Conservation (phyloP, 64 coral and sea anemone species). For the Montipora capricornis region DNA sequence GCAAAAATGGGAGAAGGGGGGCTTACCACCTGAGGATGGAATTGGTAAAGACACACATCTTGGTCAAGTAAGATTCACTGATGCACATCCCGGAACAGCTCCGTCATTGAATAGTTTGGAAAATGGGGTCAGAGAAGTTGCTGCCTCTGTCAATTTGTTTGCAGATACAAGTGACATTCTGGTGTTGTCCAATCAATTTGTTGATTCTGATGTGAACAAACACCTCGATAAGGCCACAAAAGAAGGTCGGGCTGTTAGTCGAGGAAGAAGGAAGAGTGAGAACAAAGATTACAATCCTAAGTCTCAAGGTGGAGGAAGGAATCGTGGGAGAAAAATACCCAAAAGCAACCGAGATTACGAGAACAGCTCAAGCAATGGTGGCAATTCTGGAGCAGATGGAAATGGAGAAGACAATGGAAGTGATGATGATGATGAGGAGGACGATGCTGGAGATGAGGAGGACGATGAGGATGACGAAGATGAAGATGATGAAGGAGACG, state of each 20-base stretch:
- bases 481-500: slow-evolving; percentile 64
- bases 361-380: slow-evolving; percentile 76
- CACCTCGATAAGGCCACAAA: neutral
- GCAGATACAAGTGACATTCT: neutral
- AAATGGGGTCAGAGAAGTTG: neutral
- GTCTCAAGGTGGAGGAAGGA: slow-evolving; percentile 53
- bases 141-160: neutral
- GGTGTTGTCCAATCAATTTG: neutral
- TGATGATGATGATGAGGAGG: slow-evolving; percentile 73
- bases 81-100: neutral
- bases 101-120: neutral
- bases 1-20: neutral
- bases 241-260: slow-evolving; percentile 16
- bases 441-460: slow-evolving; percentile 61
- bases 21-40: neutral
- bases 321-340: slow-evolving; percentile 46
- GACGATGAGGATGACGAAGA: slow-evolving; percentile 77
- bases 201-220: neutral
- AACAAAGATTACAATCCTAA: slow-evolving; percentile 71
- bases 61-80: neutral
- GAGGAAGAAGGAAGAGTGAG: slow-evolving; percentile 58
- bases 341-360: slow-evolving; percentile 60
- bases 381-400: slow-evolving; percentile 73
- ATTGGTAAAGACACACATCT: neutral
- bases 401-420: slow-evolving; percentile 80